Evolutionary conservation across 1,140 invertebrate genomes (phyloP), one percentile per base, ranked within the genome.

Genomic region (Epicauta chinensis): DNA sequence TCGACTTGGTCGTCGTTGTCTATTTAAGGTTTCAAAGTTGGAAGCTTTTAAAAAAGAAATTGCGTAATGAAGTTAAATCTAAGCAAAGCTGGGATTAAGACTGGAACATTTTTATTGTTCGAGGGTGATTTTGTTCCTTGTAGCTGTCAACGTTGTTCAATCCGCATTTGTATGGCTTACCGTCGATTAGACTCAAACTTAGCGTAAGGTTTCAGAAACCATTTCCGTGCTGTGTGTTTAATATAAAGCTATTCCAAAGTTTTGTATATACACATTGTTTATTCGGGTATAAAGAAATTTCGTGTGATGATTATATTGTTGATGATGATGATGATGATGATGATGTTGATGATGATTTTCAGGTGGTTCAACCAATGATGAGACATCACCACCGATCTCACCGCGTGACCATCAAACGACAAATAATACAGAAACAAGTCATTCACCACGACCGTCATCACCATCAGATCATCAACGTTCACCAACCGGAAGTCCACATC

Each of bases 351-450:
- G 4, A 16, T 49, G 51, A 44, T 15, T 80, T 81, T 41, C 77
- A 86, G 83, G 82, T 64, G 81, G 81, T 56, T 84, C 81, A 31
- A 83, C 79, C 16, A 80, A 80, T 62, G 79, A 81, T 43, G 80
- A 83, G 44, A 75, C 74, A 58, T 78, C 81, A 61, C 74, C 80
- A 9, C 74, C 77, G 3, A 71, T 74, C 13, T 81, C 81, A 12
- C 77, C 82, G 16, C 69, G 75, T 59, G 57, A 66, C 71, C 71
- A 54, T 73, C 80, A 67, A 34, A 46, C 41, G 15, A 54, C 17
- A 16, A 13, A 71, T 73, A 23, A 72, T 73, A 48, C 77, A 75
- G 44, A 75, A 77, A 49, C 69, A 70, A 56, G 64, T 62, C 45
- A 70, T 40, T 73, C 72, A 46, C 66, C 75, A 51, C 71, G 71